A percentile compares a stretch with the other conserved stretches of the same genome.
Conservation (phyloP, 2,113 vertebrate species). For the Octodon degus region DNA sequence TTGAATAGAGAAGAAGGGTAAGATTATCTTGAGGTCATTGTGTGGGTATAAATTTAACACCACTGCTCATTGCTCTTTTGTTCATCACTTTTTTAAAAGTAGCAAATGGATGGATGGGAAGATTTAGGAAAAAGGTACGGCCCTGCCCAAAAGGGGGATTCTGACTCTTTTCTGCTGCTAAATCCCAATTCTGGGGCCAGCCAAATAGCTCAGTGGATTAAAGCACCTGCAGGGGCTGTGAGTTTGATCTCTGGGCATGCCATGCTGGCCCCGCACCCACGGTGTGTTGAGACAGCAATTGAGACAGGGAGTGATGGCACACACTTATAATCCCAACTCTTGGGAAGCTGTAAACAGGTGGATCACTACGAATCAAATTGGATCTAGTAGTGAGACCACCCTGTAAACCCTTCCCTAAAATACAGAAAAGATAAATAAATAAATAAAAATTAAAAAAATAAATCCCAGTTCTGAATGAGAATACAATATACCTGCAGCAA, state of each 20-base stretch:
- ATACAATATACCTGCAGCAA: not conserved
- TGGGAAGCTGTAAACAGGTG: too few species aligned
- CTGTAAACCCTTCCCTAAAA: too few species aligned
- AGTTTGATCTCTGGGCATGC: too few species aligned
- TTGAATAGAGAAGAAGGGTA: not conserved
- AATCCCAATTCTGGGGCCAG: not conserved
- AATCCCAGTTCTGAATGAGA: not conserved
- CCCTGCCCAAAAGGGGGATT: not conserved
- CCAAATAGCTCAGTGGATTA: too few species aligned
- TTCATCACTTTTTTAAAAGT: slow-evolving; percentile 8
- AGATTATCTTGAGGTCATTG: not conserved
- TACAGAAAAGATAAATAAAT: too few species aligned
- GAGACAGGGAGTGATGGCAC: too few species aligned
- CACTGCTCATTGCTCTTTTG: not conserved
- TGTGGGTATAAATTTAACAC: not conserved
- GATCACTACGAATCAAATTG: too few species aligned
- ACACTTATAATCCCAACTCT: too few species aligned
- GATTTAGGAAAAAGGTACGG: not conserved
- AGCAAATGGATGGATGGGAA: not conserved
- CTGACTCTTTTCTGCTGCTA: slow-evolving; percentile 15
- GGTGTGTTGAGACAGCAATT: too few species aligned
- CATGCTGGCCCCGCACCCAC: too few species aligned
- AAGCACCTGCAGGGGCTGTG: too few species aligned
- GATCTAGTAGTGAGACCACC: too few species aligned
- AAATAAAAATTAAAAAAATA: not conserved